phyloP scores from a whole-genome alignment of 2,797 vertebrate genomes.

The Percopsis omiscomaycus region DNA sequence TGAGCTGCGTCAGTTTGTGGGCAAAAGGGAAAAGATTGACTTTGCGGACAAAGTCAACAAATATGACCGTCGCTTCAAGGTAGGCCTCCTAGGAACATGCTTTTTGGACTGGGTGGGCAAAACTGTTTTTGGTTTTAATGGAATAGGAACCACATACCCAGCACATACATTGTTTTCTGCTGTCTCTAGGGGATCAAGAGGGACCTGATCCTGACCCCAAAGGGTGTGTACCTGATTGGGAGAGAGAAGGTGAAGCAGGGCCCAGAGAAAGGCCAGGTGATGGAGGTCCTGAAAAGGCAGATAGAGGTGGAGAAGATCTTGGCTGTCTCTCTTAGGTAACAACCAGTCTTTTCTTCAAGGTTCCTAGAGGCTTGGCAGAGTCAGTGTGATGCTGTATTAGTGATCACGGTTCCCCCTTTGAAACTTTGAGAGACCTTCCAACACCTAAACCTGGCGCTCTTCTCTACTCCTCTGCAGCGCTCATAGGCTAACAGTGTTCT shows the following conservation, averaged over 20 bases:
- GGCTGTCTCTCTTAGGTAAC: conserved; percentile 91
- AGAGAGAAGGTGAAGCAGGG: conserved; percentile 96
- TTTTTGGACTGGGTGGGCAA: not conserved
- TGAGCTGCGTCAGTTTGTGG: conserved; percentile 92
- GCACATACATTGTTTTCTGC: conserved; percentile 2
- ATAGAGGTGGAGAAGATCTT: conserved; percentile 91
- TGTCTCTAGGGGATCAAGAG: conserved; percentile 86
- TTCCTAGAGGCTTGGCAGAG: not conserved
- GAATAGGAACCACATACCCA: not conserved
- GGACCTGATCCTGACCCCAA: conserved; percentile 93
- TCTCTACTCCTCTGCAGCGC: too few relatives aligned
- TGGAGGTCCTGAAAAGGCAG: conserved; percentile 90
- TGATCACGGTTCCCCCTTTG: too few relatives aligned
- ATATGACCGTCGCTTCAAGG: conserved; percentile 95
- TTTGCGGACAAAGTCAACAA: conserved; percentile 95
- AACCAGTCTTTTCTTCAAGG: not conserved
- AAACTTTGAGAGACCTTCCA: too few relatives aligned
- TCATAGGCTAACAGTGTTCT: too few relatives aligned
- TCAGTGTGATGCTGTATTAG: not conserved
- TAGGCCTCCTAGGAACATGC: conserved; percentile 45
- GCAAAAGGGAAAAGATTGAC: conserved; percentile 94
- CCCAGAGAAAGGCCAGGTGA: conserved; percentile 92
- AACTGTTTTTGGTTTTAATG: not conserved
- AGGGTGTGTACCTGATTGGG: conserved; percentile 92
- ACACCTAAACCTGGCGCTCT: too few relatives aligned